A percentile compares a stretch with the other conserved stretches of the same genome.
Conservation (phyloP, 1,140 invertebrate genomes). For the Pseudomyrmex pallidus region DNA sequence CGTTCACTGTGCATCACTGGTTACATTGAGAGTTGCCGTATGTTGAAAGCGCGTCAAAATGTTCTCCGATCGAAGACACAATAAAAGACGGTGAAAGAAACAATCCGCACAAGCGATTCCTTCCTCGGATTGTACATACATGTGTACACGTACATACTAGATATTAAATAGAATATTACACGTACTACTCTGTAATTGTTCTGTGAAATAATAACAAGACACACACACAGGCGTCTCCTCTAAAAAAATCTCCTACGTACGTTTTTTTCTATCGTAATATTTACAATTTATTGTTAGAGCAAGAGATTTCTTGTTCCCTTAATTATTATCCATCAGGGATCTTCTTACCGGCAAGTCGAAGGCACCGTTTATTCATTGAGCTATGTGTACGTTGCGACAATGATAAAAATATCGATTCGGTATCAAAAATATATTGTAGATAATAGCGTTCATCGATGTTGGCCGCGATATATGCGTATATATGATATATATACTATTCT, state of each 20-base stretch:
- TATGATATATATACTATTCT: background rate
- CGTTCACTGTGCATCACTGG: background rate
- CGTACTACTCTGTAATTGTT: conserved; percentile 63
- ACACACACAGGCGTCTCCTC: conserved; percentile 68
- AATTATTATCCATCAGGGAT: conserved; percentile 77
- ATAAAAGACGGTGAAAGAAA: background rate
- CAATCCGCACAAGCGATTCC: background rate
- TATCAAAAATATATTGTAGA: conserved; percentile 70
- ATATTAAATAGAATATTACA: conserved; percentile 75
- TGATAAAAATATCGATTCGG: conserved; percentile 59
- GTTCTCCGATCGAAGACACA: background rate
- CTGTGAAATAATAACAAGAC: conserved; percentile 73
- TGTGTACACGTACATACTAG: conserved; percentile 7
- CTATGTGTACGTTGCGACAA: conserved; percentile 64
- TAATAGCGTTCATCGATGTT: too few species aligned
- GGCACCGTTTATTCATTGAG: conserved; percentile 82
- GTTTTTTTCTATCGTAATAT: conserved; percentile 73
- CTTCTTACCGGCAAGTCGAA: conserved; percentile 83
- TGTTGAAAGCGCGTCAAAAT: background rate
- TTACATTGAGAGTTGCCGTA: background rate
- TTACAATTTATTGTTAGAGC: conserved; percentile 79
- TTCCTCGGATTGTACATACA: background rate
- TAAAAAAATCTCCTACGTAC: background rate
- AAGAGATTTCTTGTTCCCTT: conserved; percentile 78
- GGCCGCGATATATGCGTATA: too few species aligned